phyloP scores from a whole-genome alignment of 2,888 invertebrate genomes.

The Chalcis sispes region DNA sequence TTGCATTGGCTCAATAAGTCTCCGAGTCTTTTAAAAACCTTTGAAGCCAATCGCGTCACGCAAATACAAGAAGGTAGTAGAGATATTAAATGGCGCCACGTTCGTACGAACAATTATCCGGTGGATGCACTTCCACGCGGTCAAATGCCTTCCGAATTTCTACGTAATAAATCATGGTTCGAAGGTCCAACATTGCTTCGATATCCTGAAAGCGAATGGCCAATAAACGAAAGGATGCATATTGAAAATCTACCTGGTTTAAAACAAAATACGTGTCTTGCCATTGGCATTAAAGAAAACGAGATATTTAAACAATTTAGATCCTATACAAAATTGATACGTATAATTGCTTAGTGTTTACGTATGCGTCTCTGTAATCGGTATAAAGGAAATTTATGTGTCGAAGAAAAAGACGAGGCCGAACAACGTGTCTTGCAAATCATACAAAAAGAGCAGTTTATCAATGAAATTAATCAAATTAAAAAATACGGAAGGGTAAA shows the following conservation, averaged over 20 bases:
- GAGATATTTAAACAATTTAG: not conserved
- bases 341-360: not conserved
- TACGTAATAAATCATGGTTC: constrained; percentile 27
- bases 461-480: not conserved
- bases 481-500: too few relatives aligned
- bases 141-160: constrained; percentile 54
- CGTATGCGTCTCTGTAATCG: too few relatives aligned
- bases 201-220: not conserved
- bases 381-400: too few relatives aligned
- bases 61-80: constrained; percentile 56
- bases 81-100: constrained; percentile 54
- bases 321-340: not conserved
- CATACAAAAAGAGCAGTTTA: not conserved
- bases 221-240: too few relatives aligned
- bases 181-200: constrained; percentile 17
- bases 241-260: not conserved
- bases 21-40: constrained; percentile 45
- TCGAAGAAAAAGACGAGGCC: not conserved
- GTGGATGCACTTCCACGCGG: constrained; percentile 56
- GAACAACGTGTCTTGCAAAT: not conserved
- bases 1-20: constrained; percentile 52
- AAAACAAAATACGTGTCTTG: not conserved
- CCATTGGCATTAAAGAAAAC: too few relatives aligned
- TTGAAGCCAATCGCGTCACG: constrained; percentile 51
- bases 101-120: constrained; percentile 55